These are phyloP conservation scores for Drosophila kanekoi DNA, from an alignment of 2,888 invertebrate species.

Conservation along the genomic window DNA sequence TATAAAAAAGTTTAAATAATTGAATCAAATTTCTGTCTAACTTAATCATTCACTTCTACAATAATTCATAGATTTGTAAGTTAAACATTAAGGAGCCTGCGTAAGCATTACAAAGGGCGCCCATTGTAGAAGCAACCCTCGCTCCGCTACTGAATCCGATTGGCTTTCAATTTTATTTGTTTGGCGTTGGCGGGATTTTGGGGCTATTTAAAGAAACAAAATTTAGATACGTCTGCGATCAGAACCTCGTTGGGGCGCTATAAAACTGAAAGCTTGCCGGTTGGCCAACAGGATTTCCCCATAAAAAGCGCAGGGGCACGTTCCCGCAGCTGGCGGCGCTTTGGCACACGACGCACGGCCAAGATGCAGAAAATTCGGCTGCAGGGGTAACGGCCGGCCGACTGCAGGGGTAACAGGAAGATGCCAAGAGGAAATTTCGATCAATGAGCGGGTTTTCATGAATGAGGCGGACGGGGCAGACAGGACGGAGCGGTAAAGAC, in stretches of 20 bases:
- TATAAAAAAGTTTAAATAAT: too few species aligned
- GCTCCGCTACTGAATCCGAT: slow-evolving; percentile 36
- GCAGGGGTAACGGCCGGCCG: neutral
- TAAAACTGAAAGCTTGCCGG: slow-evolving; percentile 64
- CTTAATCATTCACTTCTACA: too few species aligned
- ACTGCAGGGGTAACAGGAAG: slow-evolving; percentile 45
- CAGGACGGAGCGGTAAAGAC: slow-evolving; percentile 3
- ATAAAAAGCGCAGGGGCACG: slow-evolving; percentile 64
- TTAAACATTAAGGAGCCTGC: too few species aligned
- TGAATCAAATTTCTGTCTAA: too few species aligned
- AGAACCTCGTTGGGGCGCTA: slow-evolving; percentile 60
- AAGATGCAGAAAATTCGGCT: slow-evolving; percentile 19
- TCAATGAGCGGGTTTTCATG: slow-evolving; percentile 60
- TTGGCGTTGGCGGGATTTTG: slow-evolving; percentile 40
- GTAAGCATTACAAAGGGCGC: slow-evolving; percentile 9
- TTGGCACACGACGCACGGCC: slow-evolving; percentile 51
- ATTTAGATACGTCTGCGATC: slow-evolving; percentile 32
- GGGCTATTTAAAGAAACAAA: slow-evolving; percentile 47
- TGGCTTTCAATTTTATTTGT: slow-evolving; percentile 15
- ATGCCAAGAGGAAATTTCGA: slow-evolving; percentile 68
- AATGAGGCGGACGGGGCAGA: slow-evolving; percentile 19
- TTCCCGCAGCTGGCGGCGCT: slow-evolving; percentile 10
- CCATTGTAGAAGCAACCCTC: slow-evolving; percentile 26
- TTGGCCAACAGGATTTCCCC: slow-evolving; percentile 81
- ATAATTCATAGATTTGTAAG: too few species aligned